These are phyloP conservation scores for Sebastes aleutianus DNA, from an alignment of 2,797 vertebrate genomes.

Conservation along the genomic window DNA sequence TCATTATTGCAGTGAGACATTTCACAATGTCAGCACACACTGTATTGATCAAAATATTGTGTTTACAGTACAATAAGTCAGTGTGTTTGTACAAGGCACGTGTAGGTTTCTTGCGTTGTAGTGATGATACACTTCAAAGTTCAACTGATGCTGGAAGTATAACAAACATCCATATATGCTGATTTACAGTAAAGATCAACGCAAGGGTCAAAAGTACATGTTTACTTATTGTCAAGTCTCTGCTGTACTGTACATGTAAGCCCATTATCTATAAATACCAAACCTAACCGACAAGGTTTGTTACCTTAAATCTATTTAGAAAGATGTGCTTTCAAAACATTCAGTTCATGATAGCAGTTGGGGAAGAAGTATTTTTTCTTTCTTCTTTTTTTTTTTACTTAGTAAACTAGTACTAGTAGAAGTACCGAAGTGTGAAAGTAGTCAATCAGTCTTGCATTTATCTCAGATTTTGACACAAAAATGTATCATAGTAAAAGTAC, in stretches of 20 bases:
- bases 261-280: neutral
- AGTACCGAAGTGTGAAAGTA: neutral
- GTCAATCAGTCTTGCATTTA: neutral
- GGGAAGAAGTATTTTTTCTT: neutral
- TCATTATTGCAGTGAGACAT: slow-evolving; percentile 16
- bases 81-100: slow-evolving; percentile 11
- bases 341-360: neutral
- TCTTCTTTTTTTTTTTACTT: neutral
- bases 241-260: neutral
- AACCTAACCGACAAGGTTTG: neutral
- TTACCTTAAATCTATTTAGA: neutral
- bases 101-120: neutral
- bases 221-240: neutral
- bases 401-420: neutral
- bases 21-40: neutral
- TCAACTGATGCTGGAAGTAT: slow-evolving; percentile 30
- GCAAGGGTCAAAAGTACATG: neutral
- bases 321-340: neutral
- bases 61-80: slow-evolving; percentile 26
- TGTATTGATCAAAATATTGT: slow-evolving; percentile 19
- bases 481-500: slow-evolving; percentile 1
- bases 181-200: neutral
- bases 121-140: slow-evolving; percentile 32
- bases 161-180: neutral
- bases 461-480: slow-evolving; percentile 11